Conservation (phyloP, 2,797 vertebrate genomes). For the Pangasius macronema region DNA sequence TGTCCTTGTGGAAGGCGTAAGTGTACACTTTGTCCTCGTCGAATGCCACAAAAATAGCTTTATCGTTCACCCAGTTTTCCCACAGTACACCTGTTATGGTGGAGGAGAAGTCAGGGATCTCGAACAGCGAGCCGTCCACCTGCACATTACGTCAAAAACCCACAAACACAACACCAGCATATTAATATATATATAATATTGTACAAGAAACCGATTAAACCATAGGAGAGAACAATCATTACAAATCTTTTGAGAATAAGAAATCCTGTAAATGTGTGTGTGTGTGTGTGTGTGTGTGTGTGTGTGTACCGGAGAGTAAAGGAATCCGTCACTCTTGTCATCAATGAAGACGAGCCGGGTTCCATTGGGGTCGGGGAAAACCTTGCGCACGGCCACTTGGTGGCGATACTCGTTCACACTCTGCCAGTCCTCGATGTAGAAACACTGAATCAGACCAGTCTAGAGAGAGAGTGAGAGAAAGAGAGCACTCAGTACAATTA, state of each 20-base stretch:
- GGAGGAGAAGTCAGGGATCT: conserved; percentile 92
- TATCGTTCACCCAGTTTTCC: conserved; percentile 92
- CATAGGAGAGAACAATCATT: not conserved
- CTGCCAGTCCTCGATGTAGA: conserved; percentile 93
- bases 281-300: conserved; percentile 61
- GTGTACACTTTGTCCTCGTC: conserved; percentile 94
- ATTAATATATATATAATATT: not conserved
- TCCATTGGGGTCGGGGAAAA: conserved; percentile 90
- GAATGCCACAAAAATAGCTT: conserved; percentile 88
- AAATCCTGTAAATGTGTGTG: not conserved
- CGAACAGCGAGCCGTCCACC: conserved; percentile 81
- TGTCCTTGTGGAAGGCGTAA: conserved; percentile 89
- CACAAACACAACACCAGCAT: not conserved
- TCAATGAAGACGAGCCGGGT: conserved; percentile 90
- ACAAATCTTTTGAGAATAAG: not conserved
- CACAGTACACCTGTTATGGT: conserved; percentile 92
- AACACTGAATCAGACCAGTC: conserved; percentile 87
- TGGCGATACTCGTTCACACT: conserved; percentile 88
- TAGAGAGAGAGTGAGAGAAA: conserved; percentile 56
- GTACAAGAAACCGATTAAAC: not conserved
- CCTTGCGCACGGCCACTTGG: conserved; percentile 86
- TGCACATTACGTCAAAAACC: conserved; percentile 56
- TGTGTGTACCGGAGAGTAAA: conserved; percentile 83
- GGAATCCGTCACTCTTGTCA: conserved; percentile 91
- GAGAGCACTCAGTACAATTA: not conserved